phyloP scores from a whole-genome alignment of 2,888 invertebrate genomes.

The Polia nebulosa region DNA sequence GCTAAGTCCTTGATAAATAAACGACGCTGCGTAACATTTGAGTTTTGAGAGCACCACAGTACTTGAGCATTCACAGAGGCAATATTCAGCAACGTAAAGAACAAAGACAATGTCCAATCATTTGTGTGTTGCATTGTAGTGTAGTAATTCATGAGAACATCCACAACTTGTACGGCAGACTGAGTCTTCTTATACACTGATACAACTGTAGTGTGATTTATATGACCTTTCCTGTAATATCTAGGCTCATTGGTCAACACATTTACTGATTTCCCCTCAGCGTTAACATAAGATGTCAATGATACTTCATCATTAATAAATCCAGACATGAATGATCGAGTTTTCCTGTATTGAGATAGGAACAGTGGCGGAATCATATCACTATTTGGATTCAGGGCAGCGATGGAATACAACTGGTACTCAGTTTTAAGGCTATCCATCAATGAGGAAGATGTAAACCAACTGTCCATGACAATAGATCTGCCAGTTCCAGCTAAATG shows the following conservation, averaged over 20 bases:
- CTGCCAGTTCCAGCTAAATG: conserved; percentile 82
- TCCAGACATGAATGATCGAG: conserved; percentile 78
- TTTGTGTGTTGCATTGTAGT: conserved; percentile 86
- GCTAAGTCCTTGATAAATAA: conserved; percentile 83
- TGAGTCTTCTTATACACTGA: conserved; percentile 83
- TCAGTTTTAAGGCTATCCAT: conserved; percentile 77
- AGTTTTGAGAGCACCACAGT: conserved; percentile 80
- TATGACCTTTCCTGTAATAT: conserved; percentile 80
- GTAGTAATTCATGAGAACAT: conserved; percentile 87
- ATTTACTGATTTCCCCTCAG: conserved; percentile 78
- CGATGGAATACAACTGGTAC: conserved; percentile 78
- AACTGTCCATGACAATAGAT: conserved; percentile 83
- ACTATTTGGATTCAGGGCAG: conserved; percentile 78
- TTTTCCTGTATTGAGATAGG: conserved; percentile 78
- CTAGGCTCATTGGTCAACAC: conserved; percentile 82
- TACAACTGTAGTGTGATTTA: conserved; percentile 76
- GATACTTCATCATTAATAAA: conserved; percentile 80
- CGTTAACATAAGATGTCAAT: conserved; percentile 81
- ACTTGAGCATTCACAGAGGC: conserved; percentile 87
- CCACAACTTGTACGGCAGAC: conserved; percentile 82
- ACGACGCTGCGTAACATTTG: conserved; percentile 75
- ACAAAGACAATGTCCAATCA: conserved; percentile 85
- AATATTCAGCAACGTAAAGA: conserved; percentile 85
- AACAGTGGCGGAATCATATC: conserved; percentile 84
- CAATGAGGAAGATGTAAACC: conserved; percentile 80